Percentiles rank a stretch among this genome's conserved stretches.
Evolutionary conservation across 2,113 vertebrate genomes (phyloP).

Genomic region (Pituophis catenifer): DNA sequence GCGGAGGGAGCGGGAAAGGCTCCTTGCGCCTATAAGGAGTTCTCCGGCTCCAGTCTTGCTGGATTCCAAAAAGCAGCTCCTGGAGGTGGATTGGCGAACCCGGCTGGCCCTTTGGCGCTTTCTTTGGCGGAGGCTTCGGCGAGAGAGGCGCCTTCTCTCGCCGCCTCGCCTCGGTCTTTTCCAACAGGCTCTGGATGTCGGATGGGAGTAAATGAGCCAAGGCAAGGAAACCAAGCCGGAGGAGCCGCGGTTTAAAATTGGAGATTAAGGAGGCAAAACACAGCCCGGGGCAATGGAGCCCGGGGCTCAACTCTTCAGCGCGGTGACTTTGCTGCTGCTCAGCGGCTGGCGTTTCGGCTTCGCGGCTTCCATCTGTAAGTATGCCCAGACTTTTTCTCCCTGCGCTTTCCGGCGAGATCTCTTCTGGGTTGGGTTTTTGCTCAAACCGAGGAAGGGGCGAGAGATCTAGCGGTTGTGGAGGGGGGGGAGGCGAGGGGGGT

Average conservation of each 20-base stretch:
- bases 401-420: not conserved
- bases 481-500: no score
- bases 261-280: conserved; percentile 35
- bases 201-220: conserved; percentile 55
- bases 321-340: conserved; percentile 59
- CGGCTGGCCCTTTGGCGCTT: not conserved
- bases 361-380: conserved; percentile 75
- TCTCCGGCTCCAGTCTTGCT: conserved; percentile 53
- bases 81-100: conserved; percentile 39
- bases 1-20: conserved; percentile 56
- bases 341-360: conserved; percentile 65
- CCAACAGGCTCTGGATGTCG: conserved; percentile 41
- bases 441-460: not conserved
- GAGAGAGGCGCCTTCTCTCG: not conserved
- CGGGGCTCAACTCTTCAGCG: conserved; percentile 44
- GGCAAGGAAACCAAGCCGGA: conserved; percentile 30
- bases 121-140: conserved; percentile 9
- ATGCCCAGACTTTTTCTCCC: not conserved
- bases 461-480: conserved; percentile 13
- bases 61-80: conserved; percentile 42
- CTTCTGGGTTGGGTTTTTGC: not conserved
- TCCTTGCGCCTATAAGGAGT: conserved; percentile 73
- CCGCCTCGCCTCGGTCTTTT: not conserved
- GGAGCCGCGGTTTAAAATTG: conserved; percentile 37
- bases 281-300: conserved; percentile 65